phyloP scores from a whole-genome alignment of 2,888 invertebrate species.

The Rhingia rostrata region DNA sequence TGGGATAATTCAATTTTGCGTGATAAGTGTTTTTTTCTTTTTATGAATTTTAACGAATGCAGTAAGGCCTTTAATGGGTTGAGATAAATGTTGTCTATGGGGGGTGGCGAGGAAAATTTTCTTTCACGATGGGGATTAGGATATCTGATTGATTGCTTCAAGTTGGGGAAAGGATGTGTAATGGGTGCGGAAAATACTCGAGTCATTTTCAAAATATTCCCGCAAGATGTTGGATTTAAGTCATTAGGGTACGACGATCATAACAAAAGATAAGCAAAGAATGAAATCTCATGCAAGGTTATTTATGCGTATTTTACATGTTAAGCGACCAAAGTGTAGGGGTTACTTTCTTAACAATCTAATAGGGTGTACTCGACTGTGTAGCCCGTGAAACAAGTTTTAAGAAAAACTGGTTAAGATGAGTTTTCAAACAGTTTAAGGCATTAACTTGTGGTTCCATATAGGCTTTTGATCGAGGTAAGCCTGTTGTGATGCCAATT shows the following conservation, averaged over 20 bases:
- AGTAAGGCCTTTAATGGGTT: slow-evolving; percentile 2
- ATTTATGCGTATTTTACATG: too few species aligned
- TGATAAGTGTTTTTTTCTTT: slow-evolving; percentile 21
- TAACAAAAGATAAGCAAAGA: too few species aligned
- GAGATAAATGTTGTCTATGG: neutral
- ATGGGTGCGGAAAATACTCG: neutral
- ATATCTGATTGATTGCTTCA: slow-evolving; percentile 29
- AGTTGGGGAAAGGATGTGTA: neutral
- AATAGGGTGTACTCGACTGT: too few species aligned
- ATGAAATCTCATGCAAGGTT: too few species aligned
- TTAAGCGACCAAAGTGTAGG: too few species aligned
- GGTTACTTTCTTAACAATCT: too few species aligned
- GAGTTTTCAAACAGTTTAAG: too few species aligned
- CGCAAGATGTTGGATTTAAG: slow-evolving; percentile 3
- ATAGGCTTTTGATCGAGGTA: too few species aligned
- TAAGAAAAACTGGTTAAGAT: too few species aligned
- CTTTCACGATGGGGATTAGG: neutral
- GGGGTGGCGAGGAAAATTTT: neutral
- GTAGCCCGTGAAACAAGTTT: too few species aligned
- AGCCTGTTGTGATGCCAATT: too few species aligned
- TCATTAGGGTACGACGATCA: neutral
- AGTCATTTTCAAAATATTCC: slow-evolving; percentile 1
- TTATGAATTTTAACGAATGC: slow-evolving; percentile 18
- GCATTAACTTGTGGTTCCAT: too few species aligned
- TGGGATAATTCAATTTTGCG: slow-evolving; percentile 42